Evolutionary conservation across 2,797 vertebrate species (phyloP).

Genomic region (Adrianichthys oophorus): DNA sequence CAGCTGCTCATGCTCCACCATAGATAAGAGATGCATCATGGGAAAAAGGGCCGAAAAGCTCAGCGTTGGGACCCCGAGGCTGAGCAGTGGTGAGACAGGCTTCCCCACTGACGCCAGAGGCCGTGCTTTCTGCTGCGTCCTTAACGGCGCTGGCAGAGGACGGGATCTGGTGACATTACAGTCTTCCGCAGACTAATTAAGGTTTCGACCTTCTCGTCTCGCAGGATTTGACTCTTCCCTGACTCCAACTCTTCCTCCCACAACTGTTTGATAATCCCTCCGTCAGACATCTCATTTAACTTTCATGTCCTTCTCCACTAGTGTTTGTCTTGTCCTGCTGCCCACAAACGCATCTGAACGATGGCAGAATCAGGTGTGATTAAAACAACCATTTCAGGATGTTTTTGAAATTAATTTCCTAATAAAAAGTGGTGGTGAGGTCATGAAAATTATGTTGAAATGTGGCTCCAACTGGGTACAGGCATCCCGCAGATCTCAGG

Average conservation of each 20-base stretch:
- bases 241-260: conserved; percentile 65
- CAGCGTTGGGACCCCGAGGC: conserved; percentile 36
- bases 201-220: conserved; percentile 55
- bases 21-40: conserved; percentile 33
- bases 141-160: conserved; percentile 43
- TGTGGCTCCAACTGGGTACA: too few relatives aligned
- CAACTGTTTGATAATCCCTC: conserved; percentile 68
- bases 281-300: conserved; percentile 57
- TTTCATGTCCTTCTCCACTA: conserved; percentile 28
- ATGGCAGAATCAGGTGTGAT: conserved; percentile 5
- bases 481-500: too few relatives aligned
- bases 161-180: conserved; percentile 57
- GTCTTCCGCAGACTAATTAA: conserved; percentile 61
- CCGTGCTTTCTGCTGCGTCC: conserved; percentile 46
- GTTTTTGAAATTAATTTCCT: neutral
- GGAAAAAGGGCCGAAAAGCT: conserved; percentile 15
- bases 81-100: conserved; percentile 46
- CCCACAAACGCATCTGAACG: conserved; percentile 1
- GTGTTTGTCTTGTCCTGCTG: neutral
- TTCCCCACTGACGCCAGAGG: conserved; percentile 57
- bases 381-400: neutral
- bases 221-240: conserved; percentile 66
- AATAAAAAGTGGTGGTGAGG: neutral
- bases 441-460: too few relatives aligned
- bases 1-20: conserved; percentile 31